Conservation (phyloP, 2,888 invertebrate genomes). For the Thereva nobilitata region DNA sequence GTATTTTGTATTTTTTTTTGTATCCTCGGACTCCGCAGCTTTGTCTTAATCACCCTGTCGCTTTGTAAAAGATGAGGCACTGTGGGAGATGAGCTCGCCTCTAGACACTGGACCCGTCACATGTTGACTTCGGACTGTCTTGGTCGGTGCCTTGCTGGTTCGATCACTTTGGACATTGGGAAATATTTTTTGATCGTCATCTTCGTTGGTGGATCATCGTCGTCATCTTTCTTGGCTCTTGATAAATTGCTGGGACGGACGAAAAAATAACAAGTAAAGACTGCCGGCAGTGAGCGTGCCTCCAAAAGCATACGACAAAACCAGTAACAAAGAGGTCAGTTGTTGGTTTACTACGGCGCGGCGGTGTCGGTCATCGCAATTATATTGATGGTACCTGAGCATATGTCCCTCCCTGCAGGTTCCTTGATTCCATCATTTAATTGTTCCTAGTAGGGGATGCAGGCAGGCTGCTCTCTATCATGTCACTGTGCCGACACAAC, state of each 20-base stretch:
- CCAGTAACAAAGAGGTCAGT: slow-evolving; percentile 9
- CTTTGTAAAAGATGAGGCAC: slow-evolving; percentile 27
- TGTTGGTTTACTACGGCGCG: background rate
- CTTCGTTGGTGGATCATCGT: slow-evolving; percentile 33
- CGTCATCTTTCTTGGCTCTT: slow-evolving; percentile 26
- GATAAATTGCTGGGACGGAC: slow-evolving; percentile 31
- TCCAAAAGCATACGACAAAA: slow-evolving; percentile 3
- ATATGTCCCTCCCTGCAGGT: slow-evolving; percentile 34
- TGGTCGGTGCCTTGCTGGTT: background rate
- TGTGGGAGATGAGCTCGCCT: slow-evolving; percentile 22
- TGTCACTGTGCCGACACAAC: slow-evolving; percentile 2
- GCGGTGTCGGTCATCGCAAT: slow-evolving; percentile 13
- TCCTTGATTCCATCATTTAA: slow-evolving; percentile 29
- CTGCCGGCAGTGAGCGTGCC: slow-evolving; percentile 15
- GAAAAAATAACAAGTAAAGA: slow-evolving; percentile 7
- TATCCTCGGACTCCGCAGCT: slow-evolving; percentile 23
- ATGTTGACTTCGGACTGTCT: slow-evolving; percentile 14
- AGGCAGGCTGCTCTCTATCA: slow-evolving; percentile 13
- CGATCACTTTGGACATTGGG: slow-evolving; percentile 4
- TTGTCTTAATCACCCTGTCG: slow-evolving; percentile 35
- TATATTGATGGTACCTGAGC: slow-evolving; percentile 13
- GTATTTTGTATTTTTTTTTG: slow-evolving; percentile 10
- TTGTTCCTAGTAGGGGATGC: slow-evolving; percentile 32
- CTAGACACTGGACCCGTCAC: slow-evolving; percentile 18
- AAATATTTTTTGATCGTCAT: slow-evolving; percentile 31